Evolutionary conservation across 2,888 invertebrate genomes (phyloP), one percentile per base, ranked within the genome.

Genomic region (Meandrusa payeni): DNA sequence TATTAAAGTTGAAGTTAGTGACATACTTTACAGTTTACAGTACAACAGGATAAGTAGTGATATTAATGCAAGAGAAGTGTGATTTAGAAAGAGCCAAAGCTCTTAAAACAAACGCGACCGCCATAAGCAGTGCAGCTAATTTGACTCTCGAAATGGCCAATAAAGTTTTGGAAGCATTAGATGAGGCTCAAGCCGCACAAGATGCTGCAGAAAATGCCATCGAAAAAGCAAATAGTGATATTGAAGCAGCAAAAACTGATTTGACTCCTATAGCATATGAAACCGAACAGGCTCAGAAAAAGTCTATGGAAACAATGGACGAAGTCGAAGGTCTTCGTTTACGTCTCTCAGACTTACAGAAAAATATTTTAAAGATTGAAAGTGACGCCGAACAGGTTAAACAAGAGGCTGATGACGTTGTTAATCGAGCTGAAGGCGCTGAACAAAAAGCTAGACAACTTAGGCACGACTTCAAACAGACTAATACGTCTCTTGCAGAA

Each of bases 151-250:
- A 92, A 54, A 93, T 91, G 57, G 94, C 95, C 5, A 91, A 92
- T 64, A 91, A 92, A 55, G 95, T 98, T 17, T 89, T 93, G 5
- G 89, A 92, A 43, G 93, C 95, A 29, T 88, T 98, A 49, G 92
- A 93, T 50, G 94, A 95, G 55, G 96, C 98, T 0, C 91, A 92
- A 59, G 89, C 89, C 19, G 95, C 96, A 0, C 96, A 98, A 75
- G 90, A 91, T 41, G 92, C 93, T 51, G 97, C 98, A 0, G 91
- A 93, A 61, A 80, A 86, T 44, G 95, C 97, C 15, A 97, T 98
- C 46, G 89, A 91, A 24, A 92, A 93, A 68, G 97, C 97, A 0
- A 93, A 94, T 59, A 88, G 85, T 24, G 95, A 97, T 61, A 96
- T 97, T 41, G 88, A 89, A 32, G 90, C 92, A 48, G 95, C 97